Evolutionary conservation across 1,140 invertebrate species (phyloP).

Genomic region (Drosophila sturtevanti): DNA sequence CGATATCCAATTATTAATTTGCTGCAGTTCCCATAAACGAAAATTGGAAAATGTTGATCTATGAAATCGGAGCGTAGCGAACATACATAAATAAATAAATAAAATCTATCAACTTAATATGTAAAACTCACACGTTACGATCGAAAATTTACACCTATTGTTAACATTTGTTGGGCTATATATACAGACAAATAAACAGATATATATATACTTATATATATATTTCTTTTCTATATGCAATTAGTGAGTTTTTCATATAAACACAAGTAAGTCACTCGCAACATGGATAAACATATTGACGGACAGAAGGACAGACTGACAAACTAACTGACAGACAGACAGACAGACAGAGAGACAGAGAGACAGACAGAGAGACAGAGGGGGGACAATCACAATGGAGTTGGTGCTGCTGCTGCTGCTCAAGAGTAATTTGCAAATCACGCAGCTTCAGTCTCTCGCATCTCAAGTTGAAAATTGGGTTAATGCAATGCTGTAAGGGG

Average conservation of each 20-base stretch:
- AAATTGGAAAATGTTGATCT: constrained; percentile 1
- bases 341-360: constrained; percentile 23
- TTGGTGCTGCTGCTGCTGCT: constrained; percentile 23
- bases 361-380: constrained; percentile 23
- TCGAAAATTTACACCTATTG: constrained; percentile 53
- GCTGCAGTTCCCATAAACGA: constrained; percentile 1
- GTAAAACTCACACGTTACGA: constrained; percentile 40
- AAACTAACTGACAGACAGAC: constrained; percentile 5
- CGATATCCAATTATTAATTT: constrained; percentile 5
- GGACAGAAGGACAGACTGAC: constrained; percentile 29
- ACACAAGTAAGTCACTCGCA: constrained; percentile 53
- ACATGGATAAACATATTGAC: constrained; percentile 27
- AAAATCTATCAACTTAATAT: constrained; percentile 47
- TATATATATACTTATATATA: too few relatives aligned
- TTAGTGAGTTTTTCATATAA: constrained; percentile 54
- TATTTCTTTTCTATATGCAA: constrained; percentile 23
- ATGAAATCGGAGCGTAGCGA: constrained; percentile 10
- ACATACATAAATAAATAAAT: constrained; percentile 19
- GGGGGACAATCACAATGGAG: constrained; percentile 35
- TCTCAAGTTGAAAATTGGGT: constrained; percentile 78
- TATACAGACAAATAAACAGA: too few relatives aligned
- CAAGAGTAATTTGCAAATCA: constrained; percentile 72
- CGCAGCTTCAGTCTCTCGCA: constrained; percentile 64
- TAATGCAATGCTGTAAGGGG: constrained; percentile 68
- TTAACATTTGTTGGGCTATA: constrained; percentile 8